Evolutionary conservation across 2,797 vertebrate genomes (phyloP).

Genomic region (Kryptolebias ocellatus): DNA sequence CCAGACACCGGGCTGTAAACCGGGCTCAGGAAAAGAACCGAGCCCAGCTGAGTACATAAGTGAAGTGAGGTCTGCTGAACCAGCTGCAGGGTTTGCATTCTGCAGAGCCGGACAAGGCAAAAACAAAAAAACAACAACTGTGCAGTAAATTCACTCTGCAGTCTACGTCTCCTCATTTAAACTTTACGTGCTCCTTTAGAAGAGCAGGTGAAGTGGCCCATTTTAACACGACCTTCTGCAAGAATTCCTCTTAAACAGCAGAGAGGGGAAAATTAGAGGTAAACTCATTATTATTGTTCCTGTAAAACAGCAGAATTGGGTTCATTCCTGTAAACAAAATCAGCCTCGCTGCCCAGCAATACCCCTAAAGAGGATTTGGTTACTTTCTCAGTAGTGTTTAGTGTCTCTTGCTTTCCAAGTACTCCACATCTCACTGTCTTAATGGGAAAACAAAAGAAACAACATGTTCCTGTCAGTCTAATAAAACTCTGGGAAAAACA

Average conservation of each 20-base stretch:
- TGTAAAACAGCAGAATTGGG: constrained; percentile 22
- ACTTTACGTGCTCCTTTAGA: constrained; percentile 4
- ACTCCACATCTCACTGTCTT: constrained; percentile 21
- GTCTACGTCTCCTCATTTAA: constrained; percentile 13
- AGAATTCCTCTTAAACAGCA: not conserved
- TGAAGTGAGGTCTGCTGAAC: constrained; percentile 19
- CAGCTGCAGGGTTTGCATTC: constrained; percentile 51
- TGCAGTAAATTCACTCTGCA: constrained; percentile 14
- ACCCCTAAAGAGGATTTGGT: constrained; percentile 48
- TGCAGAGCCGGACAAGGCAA: constrained; percentile 11
- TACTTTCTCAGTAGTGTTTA: constrained; percentile 58
- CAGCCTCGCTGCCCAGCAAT: constrained; percentile 23
- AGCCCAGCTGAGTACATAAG: constrained; percentile 66
- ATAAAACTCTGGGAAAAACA: constrained; percentile 18
- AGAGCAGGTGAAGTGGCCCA: not conserved
- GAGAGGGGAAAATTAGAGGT: constrained; percentile 1
- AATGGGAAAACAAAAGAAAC: constrained; percentile 21
- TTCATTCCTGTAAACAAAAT: constrained; percentile 59
- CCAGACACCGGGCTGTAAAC: constrained; percentile 52
- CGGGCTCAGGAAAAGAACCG: constrained; percentile 26
- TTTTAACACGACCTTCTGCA: constrained; percentile 5
- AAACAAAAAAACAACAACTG: constrained; percentile 26
- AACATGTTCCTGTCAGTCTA: constrained; percentile 27
- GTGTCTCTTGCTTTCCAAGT: constrained; percentile 55
- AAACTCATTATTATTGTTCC: constrained; percentile 20